Conservation (phyloP, 2,888 invertebrate genomes). For the Dromius quadrimaculatus region DNA sequence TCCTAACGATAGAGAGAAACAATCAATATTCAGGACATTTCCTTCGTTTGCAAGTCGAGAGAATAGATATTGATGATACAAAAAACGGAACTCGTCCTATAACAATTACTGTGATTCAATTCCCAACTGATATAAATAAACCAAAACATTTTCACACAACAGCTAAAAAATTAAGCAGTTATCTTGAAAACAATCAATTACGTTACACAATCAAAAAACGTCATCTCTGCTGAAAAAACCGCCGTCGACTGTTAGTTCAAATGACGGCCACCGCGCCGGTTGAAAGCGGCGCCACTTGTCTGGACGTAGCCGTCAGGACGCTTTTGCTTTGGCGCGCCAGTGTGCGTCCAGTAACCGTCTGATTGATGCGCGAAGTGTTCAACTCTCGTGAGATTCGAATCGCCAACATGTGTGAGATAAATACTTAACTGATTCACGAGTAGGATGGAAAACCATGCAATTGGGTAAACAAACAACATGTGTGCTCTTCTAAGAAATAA, state of each 20-base stretch:
- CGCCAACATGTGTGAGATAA: neutral
- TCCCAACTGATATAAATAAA: neutral
- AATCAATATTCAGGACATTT: no score
- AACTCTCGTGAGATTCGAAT: neutral
- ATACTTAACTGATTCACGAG: conserved; percentile 11
- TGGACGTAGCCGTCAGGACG: conserved; percentile 23
- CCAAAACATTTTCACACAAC: neutral
- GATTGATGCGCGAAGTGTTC: conserved; percentile 14
- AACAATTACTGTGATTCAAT: conserved; percentile 9
- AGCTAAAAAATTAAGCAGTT: neutral
- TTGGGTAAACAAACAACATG: conserved; percentile 13
- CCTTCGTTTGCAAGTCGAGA: no score
- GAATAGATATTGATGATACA: no score
- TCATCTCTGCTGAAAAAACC: neutral
- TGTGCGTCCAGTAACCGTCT: conserved; percentile 27
- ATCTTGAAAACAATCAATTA: neutral
- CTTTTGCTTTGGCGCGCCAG: conserved; percentile 9
- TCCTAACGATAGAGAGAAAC: no score
- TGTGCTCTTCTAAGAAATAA: neutral
- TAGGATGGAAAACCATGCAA: neutral
- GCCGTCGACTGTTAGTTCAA: neutral
- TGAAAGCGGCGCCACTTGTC: conserved; percentile 35
- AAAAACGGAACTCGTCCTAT: no score
- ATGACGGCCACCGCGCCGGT: neutral
- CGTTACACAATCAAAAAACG: conserved; percentile 3